Evolutionary conservation across 2,888 invertebrate species (phyloP), one percentile per base, ranked within the genome.

Genomic region (Cerceris rybyensis): DNA sequence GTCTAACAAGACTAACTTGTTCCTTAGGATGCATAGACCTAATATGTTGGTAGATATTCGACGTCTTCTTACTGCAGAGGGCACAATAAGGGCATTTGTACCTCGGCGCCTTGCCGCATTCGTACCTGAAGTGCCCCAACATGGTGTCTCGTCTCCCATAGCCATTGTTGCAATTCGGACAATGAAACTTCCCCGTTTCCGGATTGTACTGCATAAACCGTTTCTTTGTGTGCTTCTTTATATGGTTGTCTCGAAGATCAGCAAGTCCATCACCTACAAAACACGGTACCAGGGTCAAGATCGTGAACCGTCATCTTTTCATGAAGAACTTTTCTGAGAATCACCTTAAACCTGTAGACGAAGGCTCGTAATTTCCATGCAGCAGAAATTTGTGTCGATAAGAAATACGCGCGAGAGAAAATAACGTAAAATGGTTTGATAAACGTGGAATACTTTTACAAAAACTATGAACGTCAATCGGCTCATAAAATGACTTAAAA

Each of bases 91-190:
- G 91, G 65, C 93, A 93, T 72, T 90, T 88, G 85, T 89, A 93
- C 17, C 91, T 87, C 7, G 92, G 92, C 11, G 90, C 90, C 84
- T 91, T 89, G 17, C 92, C 92, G 74, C 93, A 93, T 79, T 93
- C 92, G 86, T 92, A 91, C 55, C 92, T 90, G 80, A 88, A 91
- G 81, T 93, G 93, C 49, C 89, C 88, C 82, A 91, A 81, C 90
- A 93, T 92, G 43, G 92, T 91, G 82, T 91, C 90, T 41, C 91
- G 88, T 60, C 91, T 89, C 16, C 90, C 87, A 77, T 93, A 93
- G 58, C 90, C 91, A 76, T 90, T 92, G 85, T 91, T 91, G 83
- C 93, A 93, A 66, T 88, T 90, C 7, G 92, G 91, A 85, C 93
- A 93, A 73, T 91, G 92, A 82, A 87, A 92, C 70, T 90, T 92